Conservation (phyloP, 2,113 vertebrate species). For the Copsychus sechellarum region DNA sequence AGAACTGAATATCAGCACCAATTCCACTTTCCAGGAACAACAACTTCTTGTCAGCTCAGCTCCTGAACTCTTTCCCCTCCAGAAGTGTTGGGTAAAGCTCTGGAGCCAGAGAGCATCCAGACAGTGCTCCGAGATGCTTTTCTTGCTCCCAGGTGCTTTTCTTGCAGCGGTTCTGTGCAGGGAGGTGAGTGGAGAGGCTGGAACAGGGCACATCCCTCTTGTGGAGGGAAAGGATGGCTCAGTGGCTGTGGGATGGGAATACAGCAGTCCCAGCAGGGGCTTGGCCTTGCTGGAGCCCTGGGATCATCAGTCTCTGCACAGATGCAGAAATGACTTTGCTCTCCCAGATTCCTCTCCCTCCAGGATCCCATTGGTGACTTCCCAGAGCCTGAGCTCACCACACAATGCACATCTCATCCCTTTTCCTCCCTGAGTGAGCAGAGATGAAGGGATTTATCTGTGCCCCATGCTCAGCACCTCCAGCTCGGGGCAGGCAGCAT, state of each 20-base stretch:
- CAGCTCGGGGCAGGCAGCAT: background rate
- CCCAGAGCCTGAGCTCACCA: background rate
- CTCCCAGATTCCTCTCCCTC: background rate
- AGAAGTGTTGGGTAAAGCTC: background rate
- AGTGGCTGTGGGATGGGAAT: rapidly evolving
- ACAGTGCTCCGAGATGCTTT: too few species aligned
- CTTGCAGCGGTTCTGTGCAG: background rate
- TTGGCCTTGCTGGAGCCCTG: background rate
- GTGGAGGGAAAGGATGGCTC: background rate
- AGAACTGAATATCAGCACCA: background rate
- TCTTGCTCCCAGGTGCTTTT: too few species aligned
- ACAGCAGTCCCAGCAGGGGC: background rate
- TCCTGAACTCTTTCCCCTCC: background rate
- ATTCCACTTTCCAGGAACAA: background rate
- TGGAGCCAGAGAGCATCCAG: background rate
- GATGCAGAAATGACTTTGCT: background rate
- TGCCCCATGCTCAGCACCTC: background rate
- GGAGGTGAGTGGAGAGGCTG: background rate
- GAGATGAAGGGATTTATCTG: background rate
- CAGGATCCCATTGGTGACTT: background rate
- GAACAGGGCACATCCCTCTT: background rate
- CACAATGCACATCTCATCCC: background rate
- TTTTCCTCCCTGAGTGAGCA: background rate
- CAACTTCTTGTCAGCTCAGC: background rate
- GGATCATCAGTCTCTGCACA: background rate